Conservation (phyloP, 2,888 invertebrate species). For the Drosophila melanosoma region DNA sequence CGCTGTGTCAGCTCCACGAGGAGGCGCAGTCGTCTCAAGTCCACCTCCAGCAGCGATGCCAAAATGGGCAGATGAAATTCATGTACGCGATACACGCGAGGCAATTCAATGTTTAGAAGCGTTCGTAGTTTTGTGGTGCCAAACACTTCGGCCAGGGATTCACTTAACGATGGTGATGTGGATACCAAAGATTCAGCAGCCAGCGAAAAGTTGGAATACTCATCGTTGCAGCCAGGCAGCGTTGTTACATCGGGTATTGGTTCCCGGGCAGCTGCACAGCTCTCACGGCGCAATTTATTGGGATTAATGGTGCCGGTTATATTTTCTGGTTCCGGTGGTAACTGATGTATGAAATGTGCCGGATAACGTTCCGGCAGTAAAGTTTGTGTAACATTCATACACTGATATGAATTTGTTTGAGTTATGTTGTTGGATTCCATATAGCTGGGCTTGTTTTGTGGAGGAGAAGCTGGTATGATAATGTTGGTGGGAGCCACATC, state of each 20-base stretch:
- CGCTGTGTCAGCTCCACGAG: slow-evolving; percentile 62
- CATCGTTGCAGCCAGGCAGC: neutral
- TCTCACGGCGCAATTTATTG: slow-evolving; percentile 6
- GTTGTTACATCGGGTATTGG: neutral
- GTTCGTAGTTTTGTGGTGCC: slow-evolving; percentile 65
- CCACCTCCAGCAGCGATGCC: slow-evolving; percentile 69
- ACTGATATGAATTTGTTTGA: slow-evolving; percentile 28
- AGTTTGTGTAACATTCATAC: slow-evolving; percentile 30
- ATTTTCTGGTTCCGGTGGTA: slow-evolving; percentile 42
- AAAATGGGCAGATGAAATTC: slow-evolving; percentile 72
- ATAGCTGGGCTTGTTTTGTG: neutral
- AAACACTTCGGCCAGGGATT: slow-evolving; percentile 76
- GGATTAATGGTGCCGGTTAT: neutral
- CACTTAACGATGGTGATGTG: slow-evolving; percentile 71
- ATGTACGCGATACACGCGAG: slow-evolving; percentile 60
- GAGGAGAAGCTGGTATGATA: neutral
- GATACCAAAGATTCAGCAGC: slow-evolving; percentile 21
- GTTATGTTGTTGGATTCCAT: neutral
- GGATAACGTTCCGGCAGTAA: slow-evolving; percentile 72
- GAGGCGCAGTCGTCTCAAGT: slow-evolving; percentile 55
- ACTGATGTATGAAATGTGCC: slow-evolving; percentile 73
- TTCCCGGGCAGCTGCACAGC: neutral
- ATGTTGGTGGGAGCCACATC: neutral
- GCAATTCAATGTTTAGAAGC: slow-evolving; percentile 61
- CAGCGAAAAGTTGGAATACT: slow-evolving; percentile 12